A percentile compares a stretch with the other conserved stretches of the same genome.
phyloP scores from a whole-genome alignment of 2,888 invertebrate species.

The Neoitamus cyanurus region DNA sequence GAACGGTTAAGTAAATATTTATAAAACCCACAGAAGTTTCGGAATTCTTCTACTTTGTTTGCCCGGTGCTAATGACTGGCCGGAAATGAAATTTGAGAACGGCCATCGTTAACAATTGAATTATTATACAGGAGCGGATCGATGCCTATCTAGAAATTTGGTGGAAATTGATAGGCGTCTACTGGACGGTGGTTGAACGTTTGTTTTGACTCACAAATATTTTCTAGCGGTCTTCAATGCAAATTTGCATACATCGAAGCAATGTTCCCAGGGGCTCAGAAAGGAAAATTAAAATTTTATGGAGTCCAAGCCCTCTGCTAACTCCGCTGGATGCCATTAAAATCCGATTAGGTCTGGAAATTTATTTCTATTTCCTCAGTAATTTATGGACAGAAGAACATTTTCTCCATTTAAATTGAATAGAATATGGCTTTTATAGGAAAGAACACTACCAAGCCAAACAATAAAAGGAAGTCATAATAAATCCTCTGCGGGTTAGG shows the following conservation, averaged over 20 bases:
- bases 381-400: not conserved
- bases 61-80: not conserved
- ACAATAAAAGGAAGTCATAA: not conserved
- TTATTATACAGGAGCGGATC: constrained; percentile 8
- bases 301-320: not conserved
- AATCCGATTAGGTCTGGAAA: not conserved
- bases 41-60: not conserved
- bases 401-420: not conserved
- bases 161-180: not conserved
- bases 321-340: not conserved
- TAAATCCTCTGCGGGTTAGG: not conserved
- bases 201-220: constrained; percentile 30
- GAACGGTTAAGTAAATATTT: not conserved
- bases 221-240: constrained; percentile 7
- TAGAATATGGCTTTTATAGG: not conserved
- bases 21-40: not conserved
- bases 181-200: not conserved
- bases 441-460: not conserved
- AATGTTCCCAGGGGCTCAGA: not conserved
- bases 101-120: not conserved
- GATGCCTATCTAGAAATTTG: not conserved
- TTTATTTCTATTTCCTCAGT: not conserved
- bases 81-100: constrained; percentile 17
- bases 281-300: constrained; percentile 1
- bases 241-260: not conserved